phyloP scores from a whole-genome alignment of 2,888 invertebrate genomes.

The Ochlodes sylvanus region DNA sequence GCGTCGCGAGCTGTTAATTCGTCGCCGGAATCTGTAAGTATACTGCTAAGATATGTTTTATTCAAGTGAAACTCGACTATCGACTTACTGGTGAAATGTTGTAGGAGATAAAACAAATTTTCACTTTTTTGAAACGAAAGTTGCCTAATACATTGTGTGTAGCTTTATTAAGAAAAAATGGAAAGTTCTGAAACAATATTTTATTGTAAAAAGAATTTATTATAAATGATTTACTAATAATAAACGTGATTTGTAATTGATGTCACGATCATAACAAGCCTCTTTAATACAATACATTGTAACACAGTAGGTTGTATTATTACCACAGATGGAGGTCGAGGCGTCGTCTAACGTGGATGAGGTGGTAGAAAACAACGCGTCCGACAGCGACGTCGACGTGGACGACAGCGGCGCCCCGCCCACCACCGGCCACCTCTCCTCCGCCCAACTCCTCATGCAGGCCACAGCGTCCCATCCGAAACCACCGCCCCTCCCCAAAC shows the following conservation, averaged over 20 bases:
- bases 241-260: no score
- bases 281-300: neutral
- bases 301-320: neutral
- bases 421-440: slow-evolving; percentile 61
- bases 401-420: slow-evolving; percentile 62
- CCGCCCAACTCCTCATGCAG: slow-evolving; percentile 74
- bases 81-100: no score
- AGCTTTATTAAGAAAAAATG: no score
- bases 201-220: no score
- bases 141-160: no score
- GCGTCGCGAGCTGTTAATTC: slow-evolving; percentile 12
- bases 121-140: no score
- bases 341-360: slow-evolving; percentile 60
- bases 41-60: no score
- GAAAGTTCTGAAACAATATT: no score
- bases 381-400: slow-evolving; percentile 78
- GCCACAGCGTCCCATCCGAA: slow-evolving; percentile 59
- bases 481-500: slow-evolving; percentile 46
- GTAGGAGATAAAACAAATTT: no score
- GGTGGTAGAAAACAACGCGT: slow-evolving; percentile 59
- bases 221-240: no score
- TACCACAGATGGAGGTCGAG: slow-evolving; percentile 59
- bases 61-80: no score
- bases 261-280: no score
- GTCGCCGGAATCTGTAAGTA: slow-evolving; percentile 22